Evolutionary conservation across 2,888 invertebrate species (phyloP), one percentile per base, ranked within the genome.

Genomic region (Pterostichus niger): DNA sequence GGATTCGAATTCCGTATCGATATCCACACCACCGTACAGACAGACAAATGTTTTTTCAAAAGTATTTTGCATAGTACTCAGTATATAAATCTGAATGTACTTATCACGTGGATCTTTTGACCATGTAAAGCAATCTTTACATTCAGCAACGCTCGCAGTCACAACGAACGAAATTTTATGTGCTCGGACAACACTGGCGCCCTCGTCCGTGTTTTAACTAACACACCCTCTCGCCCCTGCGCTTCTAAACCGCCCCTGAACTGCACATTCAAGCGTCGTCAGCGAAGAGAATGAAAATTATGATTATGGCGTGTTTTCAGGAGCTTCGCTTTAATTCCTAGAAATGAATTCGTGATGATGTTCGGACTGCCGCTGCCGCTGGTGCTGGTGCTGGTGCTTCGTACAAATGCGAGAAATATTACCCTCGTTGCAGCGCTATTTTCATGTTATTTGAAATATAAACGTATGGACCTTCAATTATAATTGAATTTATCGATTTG

Each of bases 261-360:
- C 9, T 10, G 9, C 7, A 10, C 44, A 44, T 71, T 71, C 56
- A 56, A 7, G 75, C 75, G 31, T 52, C 52, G 75, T 75, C 75
- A 52, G 68, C 68, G 68, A 71, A 24, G 13, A 75, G 77, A 77
- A 77, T 80, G 80, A 71, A 80, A 80, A 80, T 80, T 80, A 80
- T 59, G 80, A 80, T 80, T 80, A 80, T 80, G 44, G 80, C 40
- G 64, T 80, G 68, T 80, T 80, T 80, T 71, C 80, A 71, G 80
- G 52, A 80, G 71, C 71, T 44, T 54, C 59, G 78, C 79, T 61
- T 79, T 79, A 78, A 79, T 79, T 79, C 64, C 64, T 79, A 64
- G 64, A 79, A 79, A 79, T 79, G 64, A 79, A 64, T 79, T 79
- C 79, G 75, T 75, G 75, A 75, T 75, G 75, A 49, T 75, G 75